Evolutionary conservation across 2,113 vertebrate genomes (phyloP), one percentile per base, ranked within the genome.

Genomic region (Vombatus ursinus): DNA sequence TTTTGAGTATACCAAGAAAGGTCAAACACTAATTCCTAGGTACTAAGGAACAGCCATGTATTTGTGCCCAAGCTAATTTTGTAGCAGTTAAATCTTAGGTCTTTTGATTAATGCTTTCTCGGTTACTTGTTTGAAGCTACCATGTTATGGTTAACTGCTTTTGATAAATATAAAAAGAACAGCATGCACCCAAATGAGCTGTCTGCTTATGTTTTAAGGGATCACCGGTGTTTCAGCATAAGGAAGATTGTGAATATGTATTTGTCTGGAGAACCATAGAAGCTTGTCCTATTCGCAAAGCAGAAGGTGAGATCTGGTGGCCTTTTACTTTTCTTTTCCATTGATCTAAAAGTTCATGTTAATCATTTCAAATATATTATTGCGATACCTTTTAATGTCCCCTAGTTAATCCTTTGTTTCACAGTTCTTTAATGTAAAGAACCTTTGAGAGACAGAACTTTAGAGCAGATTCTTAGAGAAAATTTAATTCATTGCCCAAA

Each of bases 241-340:
- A 97, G 95, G 98, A 98, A 1, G 99, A 98, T 3, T 99, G 99
- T 97, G 99, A 99, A 91, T 99, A 99, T 8, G 98, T 99, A 48
- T 99, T 99, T 96, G 96, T 99, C 92, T 99, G 99, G 99, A 99
- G 99, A 97, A 99, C 99, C 0, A 98, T 99, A 26, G 99, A 99
- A 95, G 99, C 99, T 26, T 99, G 99, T 92, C 99, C 99, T 0
- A 95, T 99, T 94, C 98, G 96, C 97, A 99, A 98, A 97, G 98
- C 98, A 61, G 98, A 99, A 98, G 99, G 99, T 99, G 97, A 97
- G 92, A 31, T 24, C 61, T 0, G 22, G 47, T 3, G 0, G 23
- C 44, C 3, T 23, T 0, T 37, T 84, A 22, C 4, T 22, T 84
- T 84, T 44, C 2, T 44, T 84, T 22, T 84, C n/a, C 10, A 68